Percentiles rank a stretch among this genome's conserved stretches.
These are phyloP conservation scores for Pholis gunnellus DNA, from an alignment of 2,113 vertebrate genomes.

Conservation along the genomic window DNA sequence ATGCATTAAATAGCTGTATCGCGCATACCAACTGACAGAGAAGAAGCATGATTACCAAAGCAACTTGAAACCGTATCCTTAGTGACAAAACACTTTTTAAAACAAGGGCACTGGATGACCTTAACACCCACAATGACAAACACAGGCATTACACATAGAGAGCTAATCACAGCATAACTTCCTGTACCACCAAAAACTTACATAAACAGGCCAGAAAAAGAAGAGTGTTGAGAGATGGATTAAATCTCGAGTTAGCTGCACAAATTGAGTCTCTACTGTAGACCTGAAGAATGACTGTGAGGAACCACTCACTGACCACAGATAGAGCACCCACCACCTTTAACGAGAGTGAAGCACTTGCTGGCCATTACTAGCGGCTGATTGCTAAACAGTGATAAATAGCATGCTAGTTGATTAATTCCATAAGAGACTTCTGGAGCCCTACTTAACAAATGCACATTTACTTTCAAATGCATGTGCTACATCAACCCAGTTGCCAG, in stretches of 20 bases:
- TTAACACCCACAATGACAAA: background rate
- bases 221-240: constrained; percentile 12
- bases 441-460: background rate
- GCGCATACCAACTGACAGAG: background rate
- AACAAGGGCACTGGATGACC: constrained; percentile 4
- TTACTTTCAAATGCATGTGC: too few species aligned
- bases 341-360: background rate
- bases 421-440: background rate
- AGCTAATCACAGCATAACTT: background rate
- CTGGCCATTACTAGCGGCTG: background rate
- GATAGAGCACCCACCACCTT: background rate
- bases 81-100: constrained; percentile 14
- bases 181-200: background rate
- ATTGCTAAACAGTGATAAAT: background rate
- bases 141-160: background rate
- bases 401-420: background rate
- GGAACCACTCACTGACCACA: background rate
- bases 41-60: background rate
- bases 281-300: constrained; percentile 8
- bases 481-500: background rate
- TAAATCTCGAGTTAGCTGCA: constrained; percentile 36
- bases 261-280: constrained; percentile 34
- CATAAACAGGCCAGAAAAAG: background rate
- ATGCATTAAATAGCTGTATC: constrained; percentile 27
- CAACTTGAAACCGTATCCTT: background rate